Base-by-base conservation (phyloP, 2,888 invertebrate species). In the Chouioia cunea region DNA sequence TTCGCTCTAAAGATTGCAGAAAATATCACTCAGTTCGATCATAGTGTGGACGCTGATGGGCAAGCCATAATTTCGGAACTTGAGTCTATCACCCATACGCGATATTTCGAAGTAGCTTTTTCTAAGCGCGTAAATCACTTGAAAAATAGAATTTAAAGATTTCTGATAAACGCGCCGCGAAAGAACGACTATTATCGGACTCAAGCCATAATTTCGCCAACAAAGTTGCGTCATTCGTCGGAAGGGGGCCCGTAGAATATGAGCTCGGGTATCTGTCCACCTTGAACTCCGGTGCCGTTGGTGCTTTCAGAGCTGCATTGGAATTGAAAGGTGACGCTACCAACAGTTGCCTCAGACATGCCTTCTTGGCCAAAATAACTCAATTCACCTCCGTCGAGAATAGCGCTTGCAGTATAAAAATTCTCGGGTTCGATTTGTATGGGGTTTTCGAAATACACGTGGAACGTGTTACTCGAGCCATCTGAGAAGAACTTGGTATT, bases 321-420 rank as follows among this genome's bases (percentile, higher is more conserved):
- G 87, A 97, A 98, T 87, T 97, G 97, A 88, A 97, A 97, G 74
- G 95, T 96, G 69, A 97, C 97, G 82, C 93, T 93, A 4, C 96
- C 96, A 85, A 95, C 94, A 67, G 93, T 93, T 53, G 97, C 95
- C 87, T 97, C 97, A 80, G 96, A 95, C 89, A 97, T 91, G 22
- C 97, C 97, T 86, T 98, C 97, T 86, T 97, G 97, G 6, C 97
- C 97, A 85, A 97, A 98, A 86, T 97, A 98, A 87, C 97, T 97
- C 76, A 98, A 87, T 85, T 97, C 97, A 70, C 92, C 93, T 14
- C 97, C 97, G 83, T 97, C 97, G 20, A 98, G 87, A 76, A 97
- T 92, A 1, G 95, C 97, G n/a, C 97, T 97, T 12, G 97, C 97
- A 2, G 97, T 97, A 86, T 98, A 97, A 83, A 94, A 96, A 70